Conservation (phyloP, 2,888 invertebrate species). For the Margaritifera margaritifera region DNA sequence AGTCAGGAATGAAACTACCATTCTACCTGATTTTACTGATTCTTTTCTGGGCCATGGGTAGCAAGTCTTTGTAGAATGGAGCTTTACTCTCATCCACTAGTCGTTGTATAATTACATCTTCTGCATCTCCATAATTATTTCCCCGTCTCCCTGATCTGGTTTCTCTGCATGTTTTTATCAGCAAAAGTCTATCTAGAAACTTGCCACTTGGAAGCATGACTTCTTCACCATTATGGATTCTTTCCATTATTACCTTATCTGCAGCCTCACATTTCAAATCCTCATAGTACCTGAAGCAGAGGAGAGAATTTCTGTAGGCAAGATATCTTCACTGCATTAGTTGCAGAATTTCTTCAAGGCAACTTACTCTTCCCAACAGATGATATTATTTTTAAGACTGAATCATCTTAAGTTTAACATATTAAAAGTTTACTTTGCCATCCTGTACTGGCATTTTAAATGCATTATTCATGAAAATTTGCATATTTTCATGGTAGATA, state of each 20-base stretch:
- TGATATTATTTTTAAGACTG: background rate
- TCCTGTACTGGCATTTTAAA: too few relatives aligned
- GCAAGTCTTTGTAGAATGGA: slow-evolving; percentile 54
- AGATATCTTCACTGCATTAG: background rate
- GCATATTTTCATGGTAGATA: too few relatives aligned
- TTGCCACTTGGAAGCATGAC: slow-evolving; percentile 69
- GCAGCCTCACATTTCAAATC: slow-evolving; percentile 64
- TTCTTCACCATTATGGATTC: slow-evolving; percentile 57
- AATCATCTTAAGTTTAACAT: background rate
- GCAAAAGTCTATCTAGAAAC: slow-evolving; percentile 69
- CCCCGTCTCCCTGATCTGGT: background rate
- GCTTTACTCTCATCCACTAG: slow-evolving; percentile 42
- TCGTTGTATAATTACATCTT: background rate
- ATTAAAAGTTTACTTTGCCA: too few relatives aligned
- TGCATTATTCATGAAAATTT: too few relatives aligned
- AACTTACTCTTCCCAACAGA: background rate
- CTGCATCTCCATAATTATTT: background rate
- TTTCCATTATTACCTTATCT: slow-evolving; percentile 59
- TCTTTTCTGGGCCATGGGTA: slow-evolving; percentile 60
- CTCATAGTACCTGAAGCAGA: slow-evolving; percentile 68
- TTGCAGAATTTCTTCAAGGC: background rate
- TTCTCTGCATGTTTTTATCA: slow-evolving; percentile 54
- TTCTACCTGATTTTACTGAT: slow-evolving; percentile 60
- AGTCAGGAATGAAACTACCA: too few relatives aligned
- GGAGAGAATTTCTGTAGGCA: background rate